Conservation (phyloP, 2,888 invertebrate genomes). For the Volucella inanis region DNA sequence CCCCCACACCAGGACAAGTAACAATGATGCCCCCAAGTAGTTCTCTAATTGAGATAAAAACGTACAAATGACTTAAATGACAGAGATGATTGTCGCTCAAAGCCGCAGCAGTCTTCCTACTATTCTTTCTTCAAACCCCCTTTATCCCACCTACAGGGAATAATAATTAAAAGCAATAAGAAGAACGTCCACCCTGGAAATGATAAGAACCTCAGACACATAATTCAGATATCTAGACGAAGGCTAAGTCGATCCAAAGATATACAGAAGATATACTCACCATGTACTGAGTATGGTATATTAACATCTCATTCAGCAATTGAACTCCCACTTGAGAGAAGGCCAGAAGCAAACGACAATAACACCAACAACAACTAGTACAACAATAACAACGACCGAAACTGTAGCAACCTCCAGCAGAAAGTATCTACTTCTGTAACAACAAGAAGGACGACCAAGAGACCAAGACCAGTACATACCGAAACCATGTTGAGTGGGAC, state of each 20-base stretch:
- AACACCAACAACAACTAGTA: too few relatives aligned
- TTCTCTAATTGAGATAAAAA: constrained; percentile 69
- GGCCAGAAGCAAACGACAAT: constrained; percentile 13
- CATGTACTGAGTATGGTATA: constrained; percentile 26
- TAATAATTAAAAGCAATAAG: constrained; percentile 63
- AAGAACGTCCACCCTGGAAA: constrained; percentile 37
- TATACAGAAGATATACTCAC: background rate
- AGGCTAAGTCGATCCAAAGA: constrained; percentile 9
- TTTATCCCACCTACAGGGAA: constrained; percentile 18
- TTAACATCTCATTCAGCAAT: constrained; percentile 67
- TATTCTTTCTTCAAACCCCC: too few relatives aligned
- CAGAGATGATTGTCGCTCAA: constrained; percentile 56
- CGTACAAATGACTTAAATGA: constrained; percentile 64
- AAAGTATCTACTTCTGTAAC: constrained; percentile 26
- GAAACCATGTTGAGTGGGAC: constrained; percentile 47
- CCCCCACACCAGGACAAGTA: constrained; percentile 2
- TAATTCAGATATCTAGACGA: constrained; percentile 2
- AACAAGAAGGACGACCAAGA: constrained; percentile 46
- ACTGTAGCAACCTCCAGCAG: background rate
- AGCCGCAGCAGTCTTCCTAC: constrained; percentile 9
- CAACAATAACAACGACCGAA: constrained; percentile 16
- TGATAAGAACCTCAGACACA: constrained; percentile 15
- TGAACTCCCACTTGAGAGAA: constrained; percentile 64
- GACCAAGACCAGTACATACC: background rate
- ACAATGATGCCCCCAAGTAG: constrained; percentile 63